A percentile compares a stretch with the other conserved stretches of the same genome.
Conservation (phyloP, 2,888 invertebrate species). For the Tholera decimalis region DNA sequence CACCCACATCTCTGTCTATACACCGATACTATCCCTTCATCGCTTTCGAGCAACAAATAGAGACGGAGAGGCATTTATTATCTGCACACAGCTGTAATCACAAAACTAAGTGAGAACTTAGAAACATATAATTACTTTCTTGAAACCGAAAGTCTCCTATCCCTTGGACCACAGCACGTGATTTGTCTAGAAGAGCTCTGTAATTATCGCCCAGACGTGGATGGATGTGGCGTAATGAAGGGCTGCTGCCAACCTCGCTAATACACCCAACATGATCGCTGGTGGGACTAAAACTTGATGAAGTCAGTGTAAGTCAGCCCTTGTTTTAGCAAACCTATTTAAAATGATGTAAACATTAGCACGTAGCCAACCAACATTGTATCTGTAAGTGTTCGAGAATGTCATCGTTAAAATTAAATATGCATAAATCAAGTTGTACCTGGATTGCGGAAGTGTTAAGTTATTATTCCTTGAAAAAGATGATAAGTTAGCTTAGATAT, state of each 20-base stretch:
- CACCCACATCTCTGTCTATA: neutral
- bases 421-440: conserved; percentile 25
- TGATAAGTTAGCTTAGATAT: conserved; percentile 24
- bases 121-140: neutral
- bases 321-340: conserved; percentile 27
- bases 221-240: conserved; percentile 75
- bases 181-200: conserved; percentile 79
- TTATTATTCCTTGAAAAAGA: conserved; percentile 32
- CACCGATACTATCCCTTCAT: neutral
- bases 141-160: conserved; percentile 9
- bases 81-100: neutral
- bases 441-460: conserved; percentile 25
- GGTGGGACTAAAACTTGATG: conserved; percentile 49
- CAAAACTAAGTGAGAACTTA: conserved; percentile 3
- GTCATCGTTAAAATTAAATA: conserved; percentile 38
- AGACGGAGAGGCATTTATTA: neutral
- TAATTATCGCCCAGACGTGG: conserved; percentile 82
- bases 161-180: conserved; percentile 64
- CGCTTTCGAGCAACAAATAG: neutral
- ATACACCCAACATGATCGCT: conserved; percentile 42
- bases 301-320: conserved; percentile 34
- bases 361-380: conserved; percentile 2
- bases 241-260: conserved; percentile 51
- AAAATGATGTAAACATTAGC: conserved; percentile 20
- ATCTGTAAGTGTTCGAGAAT: conserved; percentile 22